Evolutionary conservation across 2,797 vertebrate genomes (phyloP).

Genomic region (Anomalospiza imberbis): DNA sequence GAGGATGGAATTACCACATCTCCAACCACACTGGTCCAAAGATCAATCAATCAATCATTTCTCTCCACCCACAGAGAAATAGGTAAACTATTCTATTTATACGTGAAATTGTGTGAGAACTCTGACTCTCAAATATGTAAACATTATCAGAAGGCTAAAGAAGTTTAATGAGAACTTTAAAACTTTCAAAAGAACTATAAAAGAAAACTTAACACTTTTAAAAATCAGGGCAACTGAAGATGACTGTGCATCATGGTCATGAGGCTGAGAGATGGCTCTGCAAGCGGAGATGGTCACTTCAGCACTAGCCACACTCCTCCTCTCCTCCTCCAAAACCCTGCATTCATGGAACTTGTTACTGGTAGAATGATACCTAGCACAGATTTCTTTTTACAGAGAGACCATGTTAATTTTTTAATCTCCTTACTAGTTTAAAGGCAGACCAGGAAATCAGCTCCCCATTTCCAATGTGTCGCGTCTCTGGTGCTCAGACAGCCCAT

Average conservation of each 20-base stretch:
- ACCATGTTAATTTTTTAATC: neutral
- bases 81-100: too few relatives aligned
- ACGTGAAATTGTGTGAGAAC: too few relatives aligned
- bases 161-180: too few relatives aligned
- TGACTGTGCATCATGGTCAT: neutral
- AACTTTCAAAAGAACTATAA: too few relatives aligned
- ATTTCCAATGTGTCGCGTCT: rapidly evolving
- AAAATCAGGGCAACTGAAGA: too few relatives aligned
- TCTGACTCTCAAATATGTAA: too few relatives aligned
- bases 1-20: too few relatives aligned
- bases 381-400: neutral
- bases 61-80: too few relatives aligned
- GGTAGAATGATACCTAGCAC: neutral
- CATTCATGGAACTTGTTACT: neutral
- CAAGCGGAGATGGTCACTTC: neutral
- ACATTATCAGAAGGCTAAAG: too few relatives aligned
- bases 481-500: neutral
- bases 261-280: neutral
- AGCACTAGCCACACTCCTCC: neutral
- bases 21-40: too few relatives aligned
- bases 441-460: neutral
- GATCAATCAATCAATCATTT: too few relatives aligned
- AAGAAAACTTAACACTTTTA: too few relatives aligned
- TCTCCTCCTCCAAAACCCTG: neutral
- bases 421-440: neutral